Base-by-base conservation (phyloP, 1,140 invertebrate species). In the Microplitis mediator region DNA sequence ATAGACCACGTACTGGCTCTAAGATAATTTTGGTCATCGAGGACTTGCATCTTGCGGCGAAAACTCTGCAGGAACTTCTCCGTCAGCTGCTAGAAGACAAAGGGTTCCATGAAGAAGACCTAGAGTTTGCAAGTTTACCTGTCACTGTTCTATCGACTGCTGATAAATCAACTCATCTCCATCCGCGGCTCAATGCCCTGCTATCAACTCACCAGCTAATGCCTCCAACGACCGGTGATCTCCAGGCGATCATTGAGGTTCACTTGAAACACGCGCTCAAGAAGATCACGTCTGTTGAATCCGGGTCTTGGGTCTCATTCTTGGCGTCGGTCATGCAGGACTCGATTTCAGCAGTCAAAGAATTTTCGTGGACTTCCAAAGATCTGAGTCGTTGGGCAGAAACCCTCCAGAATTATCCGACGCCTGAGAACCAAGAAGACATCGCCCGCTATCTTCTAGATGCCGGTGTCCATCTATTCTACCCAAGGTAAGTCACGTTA, bases 101-200 rank as follows among this genome's bases (percentile, higher is more conserved):
- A 31, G 85, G 86, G 69, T 87, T 86, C 60, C 81, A 87, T 67
- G 86, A 87, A 62, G 82, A 87, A 0, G 86, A 87, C 72, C 72
- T 87, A 8, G 84, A 83, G 76, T 87, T 87, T 65, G 85, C 85
- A 0, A 84, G 74, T 79, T 71, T 87, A n/a, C 79, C 84, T 0
- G 14, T 86, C 51, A 83, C 79, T 0, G 60, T 84, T 3, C 70
- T 87, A 34, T 81, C 79, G 16, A 87, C 83, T 6, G 84, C 82
- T 0, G 83, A 87, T 69, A 52, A 61, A 11, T 72, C 70, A 2
- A 85, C 82, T 8, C 80, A 78, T 69, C 72, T 87, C n/a, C 86
- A 87, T 76, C 84, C 84, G 0, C 78, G 85, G 75, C 72, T 87
- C 4, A 82, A 81, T 64, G 75, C 82, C 1, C 71, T 86, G 5